Base-by-base conservation (phyloP, 2,888 invertebrate genomes). In the Amphipyra berbera region DNA sequence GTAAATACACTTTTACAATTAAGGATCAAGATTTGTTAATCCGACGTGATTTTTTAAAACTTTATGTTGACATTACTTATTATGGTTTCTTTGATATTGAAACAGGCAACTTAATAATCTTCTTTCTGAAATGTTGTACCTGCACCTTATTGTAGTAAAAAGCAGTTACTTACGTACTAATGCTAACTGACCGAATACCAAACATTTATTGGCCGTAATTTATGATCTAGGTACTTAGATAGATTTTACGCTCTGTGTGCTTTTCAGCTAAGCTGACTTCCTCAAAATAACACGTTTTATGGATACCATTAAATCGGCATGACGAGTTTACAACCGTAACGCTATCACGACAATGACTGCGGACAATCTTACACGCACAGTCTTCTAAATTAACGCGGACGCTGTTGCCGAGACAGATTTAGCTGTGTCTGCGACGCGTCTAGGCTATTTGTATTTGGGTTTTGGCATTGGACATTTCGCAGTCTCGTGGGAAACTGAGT, bases 401-500 rank as follows among this genome's bases (percentile, higher is more conserved):
- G 75, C 81, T 80, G 90, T 92, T 88, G 86, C 90, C 73, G 89
- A 82, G 92, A 89, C 93, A 85, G 90, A 93, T 94, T 90, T 94
- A 94, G 92, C 90, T 81, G 82, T 88, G 94, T 95, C 94, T 95
- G 93, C 87, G 86, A 86, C 89, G 91, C 91, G 94, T 94, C 94
- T 94, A 94, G 93, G 92, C 90, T 94, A 94, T 94, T 92, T 91
- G 90, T 89, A 89, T 90, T 92, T 91, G 89, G 88, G 87, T 89
- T 91, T 93, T 93, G 93, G 93, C 93, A 93, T 92, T 92, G 93
- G 91, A 86, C 89, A 90, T 88, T 91, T 90, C 78, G 87, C 88
- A 88, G 90, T 88, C 90, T 92, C 94, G 94, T 95, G 95, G 95
- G 95, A 95, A 95, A 90, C 91, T 73, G 93, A 93, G 95, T 94